Conservation (phyloP, 2,888 invertebrate species). For the Schizaphis graminum region DNA sequence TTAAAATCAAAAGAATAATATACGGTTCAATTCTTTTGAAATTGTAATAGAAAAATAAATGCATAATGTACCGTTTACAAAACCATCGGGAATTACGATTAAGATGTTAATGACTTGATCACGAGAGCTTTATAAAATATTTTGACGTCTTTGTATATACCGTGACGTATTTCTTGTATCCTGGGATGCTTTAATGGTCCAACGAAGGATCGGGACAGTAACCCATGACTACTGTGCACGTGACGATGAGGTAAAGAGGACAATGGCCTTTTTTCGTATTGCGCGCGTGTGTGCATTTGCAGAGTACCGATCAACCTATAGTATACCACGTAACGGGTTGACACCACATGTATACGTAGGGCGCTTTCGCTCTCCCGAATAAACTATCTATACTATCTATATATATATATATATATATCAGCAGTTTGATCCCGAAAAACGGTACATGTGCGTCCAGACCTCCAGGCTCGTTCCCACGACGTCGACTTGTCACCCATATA, state of each 20-base stretch:
- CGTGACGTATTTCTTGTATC: not conserved
- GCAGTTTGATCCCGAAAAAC: constrained; percentile 49
- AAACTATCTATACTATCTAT: not conserved
- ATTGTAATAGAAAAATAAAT: not conserved
- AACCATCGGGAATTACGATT: not conserved
- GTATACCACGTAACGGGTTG: not conserved
- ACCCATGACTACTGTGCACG: not conserved
- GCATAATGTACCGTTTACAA: not conserved
- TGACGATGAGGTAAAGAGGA: constrained; percentile 5
- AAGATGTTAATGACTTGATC: not conserved
- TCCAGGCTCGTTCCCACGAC: constrained; percentile 65
- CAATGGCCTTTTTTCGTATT: not conserved
- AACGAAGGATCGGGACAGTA: not conserved
- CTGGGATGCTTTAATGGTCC: not conserved
- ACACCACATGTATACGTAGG: constrained; percentile 43
- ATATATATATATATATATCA: not conserved
- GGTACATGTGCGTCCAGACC: constrained; percentile 60
- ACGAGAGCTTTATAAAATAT: not conserved
- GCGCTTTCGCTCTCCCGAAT: constrained; percentile 26
- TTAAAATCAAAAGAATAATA: not conserved
- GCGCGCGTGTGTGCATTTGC: not conserved
- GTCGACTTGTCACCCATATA: constrained; percentile 62
- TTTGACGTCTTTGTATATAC: not conserved
- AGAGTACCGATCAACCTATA: not conserved
- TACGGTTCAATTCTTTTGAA: not conserved